Evolutionary conservation across 2,888 invertebrate genomes (phyloP).

Genomic region (Prenolepis imparis): DNA sequence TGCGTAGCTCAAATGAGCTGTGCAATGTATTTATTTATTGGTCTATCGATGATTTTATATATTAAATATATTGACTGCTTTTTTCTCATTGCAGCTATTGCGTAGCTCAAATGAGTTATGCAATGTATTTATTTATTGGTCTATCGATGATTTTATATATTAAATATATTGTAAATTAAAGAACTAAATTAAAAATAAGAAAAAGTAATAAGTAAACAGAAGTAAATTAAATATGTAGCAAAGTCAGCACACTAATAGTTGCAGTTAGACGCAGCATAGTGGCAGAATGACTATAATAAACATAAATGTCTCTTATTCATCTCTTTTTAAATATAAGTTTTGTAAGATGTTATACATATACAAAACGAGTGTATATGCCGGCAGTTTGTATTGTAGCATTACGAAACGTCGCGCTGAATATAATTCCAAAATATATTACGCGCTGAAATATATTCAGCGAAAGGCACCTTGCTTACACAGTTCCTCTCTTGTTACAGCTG

Average conservation of each 20-base stretch:
- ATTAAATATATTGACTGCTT: neutral
- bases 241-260: neutral
- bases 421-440: slow-evolving; percentile 53
- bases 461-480: slow-evolving; percentile 34
- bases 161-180: neutral
- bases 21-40: neutral
- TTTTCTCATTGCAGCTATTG: no score
- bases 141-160: neutral
- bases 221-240: slow-evolving; percentile 17
- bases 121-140: neutral
- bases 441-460: slow-evolving; percentile 45
- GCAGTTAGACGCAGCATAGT: neutral
- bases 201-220: no score
- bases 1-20: neutral
- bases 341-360: slow-evolving; percentile 34
- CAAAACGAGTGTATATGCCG: slow-evolving; percentile 16
- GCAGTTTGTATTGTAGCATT: slow-evolving; percentile 25
- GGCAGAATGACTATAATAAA: slow-evolving; percentile 14
- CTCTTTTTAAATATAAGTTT: slow-evolving; percentile 45
- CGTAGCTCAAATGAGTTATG: no score
- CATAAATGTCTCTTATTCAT: slow-evolving; percentile 29
- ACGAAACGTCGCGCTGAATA: slow-evolving; percentile 40
- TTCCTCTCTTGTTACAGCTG: slow-evolving; percentile 38
- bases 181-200: no score
- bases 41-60: neutral